Base-by-base conservation (phyloP, 2,888 invertebrate species). In the Geophilus truncorum region DNA sequence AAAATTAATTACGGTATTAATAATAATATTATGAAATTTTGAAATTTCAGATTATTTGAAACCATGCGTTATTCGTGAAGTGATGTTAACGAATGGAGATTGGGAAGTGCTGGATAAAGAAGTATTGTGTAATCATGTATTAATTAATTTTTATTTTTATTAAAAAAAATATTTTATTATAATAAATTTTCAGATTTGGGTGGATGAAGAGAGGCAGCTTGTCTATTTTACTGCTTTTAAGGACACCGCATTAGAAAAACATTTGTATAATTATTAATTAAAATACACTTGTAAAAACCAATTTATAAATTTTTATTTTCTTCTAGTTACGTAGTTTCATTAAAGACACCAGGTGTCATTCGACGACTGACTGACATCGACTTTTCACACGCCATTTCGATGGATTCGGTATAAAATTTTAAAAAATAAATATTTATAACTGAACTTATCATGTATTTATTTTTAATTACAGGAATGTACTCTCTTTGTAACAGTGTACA, bases 371-470 rank as follows among this genome's bases (percentile, higher is more conserved):
- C 97, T 0, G 89, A 92, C 82, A 92, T 92, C 0, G 96, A 96
- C 0, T 94, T 91, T 87, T 96, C 96, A 6, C 95, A 96, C 87
- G 91, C 91, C 28, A 92, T 95, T 0, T 92, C 93, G 84, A 92
- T 95, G 84, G 93, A 94, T 86, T 90, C 92, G 88, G 93, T 93
- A 85, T 76, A 6, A 4, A 10, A 32, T 32, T 32, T 9, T 4
- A n/a, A 6, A 21, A 21, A 57, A 6, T 4, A 57, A 23, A 7
- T 76, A 10, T 25, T 76, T 23, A 76, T 6, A 76, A 18, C 21
- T 76, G 28, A 23, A 23, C 4, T 23, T 10, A 76, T 6, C 10
- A 6, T 23, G 10, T 7, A 32, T 32, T 32, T 32, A 6, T 75
- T 30, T 80, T 57, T 30, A 30, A 75, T 77, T 82, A 9, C 81